phyloP scores from a whole-genome alignment of 2,113 vertebrate genomes.

The Ceyx margarethae region DNA sequence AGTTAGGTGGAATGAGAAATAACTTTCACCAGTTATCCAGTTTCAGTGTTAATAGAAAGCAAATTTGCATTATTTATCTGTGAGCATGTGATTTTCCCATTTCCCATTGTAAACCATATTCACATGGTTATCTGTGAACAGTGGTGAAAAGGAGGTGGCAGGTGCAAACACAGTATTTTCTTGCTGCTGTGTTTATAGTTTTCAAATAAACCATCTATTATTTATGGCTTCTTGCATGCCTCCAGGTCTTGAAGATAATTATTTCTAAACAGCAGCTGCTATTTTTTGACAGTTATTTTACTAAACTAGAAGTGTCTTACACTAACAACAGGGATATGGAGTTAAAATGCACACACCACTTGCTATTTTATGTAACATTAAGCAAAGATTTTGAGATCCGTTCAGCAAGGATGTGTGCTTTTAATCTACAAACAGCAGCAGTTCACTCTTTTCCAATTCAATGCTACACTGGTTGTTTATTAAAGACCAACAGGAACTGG shows the following conservation, averaged over 20 bases:
- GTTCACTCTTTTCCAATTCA: not conserved
- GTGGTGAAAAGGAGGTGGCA: not conserved
- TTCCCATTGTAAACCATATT: not conserved
- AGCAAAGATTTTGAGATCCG: not conserved
- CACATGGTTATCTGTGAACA: not conserved
- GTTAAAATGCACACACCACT: not conserved
- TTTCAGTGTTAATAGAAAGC: not conserved
- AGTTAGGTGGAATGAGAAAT: not conserved
- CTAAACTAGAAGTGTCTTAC: not conserved
- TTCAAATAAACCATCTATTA: conserved; percentile 2
- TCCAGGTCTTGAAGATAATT: not conserved
- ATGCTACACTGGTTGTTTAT: not conserved
- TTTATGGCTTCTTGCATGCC: not conserved
- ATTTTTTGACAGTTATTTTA: not conserved
- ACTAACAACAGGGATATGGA: not conserved
- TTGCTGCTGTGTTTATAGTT: not conserved
- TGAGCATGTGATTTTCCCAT: not conserved
- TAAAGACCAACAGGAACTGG: not conserved
- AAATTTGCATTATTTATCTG: not conserved
- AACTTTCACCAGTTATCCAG: not conserved
- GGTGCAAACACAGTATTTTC: not conserved
- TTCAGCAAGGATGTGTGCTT: not conserved
- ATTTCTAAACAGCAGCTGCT: conserved; percentile 3
- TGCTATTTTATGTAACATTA: not conserved
- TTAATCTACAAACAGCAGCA: not conserved